Base-by-base conservation (phyloP, 2,888 invertebrate genomes). In the Dasypolia templi region DNA sequence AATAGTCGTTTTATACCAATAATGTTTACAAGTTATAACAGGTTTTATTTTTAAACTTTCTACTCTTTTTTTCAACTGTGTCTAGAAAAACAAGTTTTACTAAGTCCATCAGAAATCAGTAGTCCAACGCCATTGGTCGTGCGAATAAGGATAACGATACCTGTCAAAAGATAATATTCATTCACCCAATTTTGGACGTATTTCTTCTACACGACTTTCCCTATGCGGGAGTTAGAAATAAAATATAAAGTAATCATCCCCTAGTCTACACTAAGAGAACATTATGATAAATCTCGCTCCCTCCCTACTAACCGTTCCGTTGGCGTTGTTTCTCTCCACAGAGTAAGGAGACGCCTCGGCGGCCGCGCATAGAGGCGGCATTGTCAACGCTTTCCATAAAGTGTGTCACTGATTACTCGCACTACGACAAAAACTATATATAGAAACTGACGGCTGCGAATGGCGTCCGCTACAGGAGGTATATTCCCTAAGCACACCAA, bases 241-340 rank as follows among this genome's bases (percentile, higher is more conserved):
- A 78, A 81, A 64, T 63, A 77, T 61, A 77, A 66, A 84, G 68
- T 72, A 66, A 84, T 75, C 74, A 67, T 75, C 58, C 69, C 71
- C 51, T 42, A 53, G 55, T 77, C 42, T n/a, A 26, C 51, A 65
- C 42, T 70, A 61, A 72, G 35, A 46, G 58, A 35, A 70, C 63
- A 53, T 71, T 83, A 70, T 75, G 75, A 72, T 84, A 81, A 84
- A 78, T 82, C 64, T 78, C n/a, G 26, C 42, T 32, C 58, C 49
- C 69, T 46, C 46, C 46, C 49, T 42, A 26, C 39, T 44, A 26
- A 29, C 19, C 53, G 32, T 68, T 61, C 80, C 65, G 62, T 68
- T 79, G 32, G 80, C 65, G 62, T 68, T 79, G 32, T 71, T 53
- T 64, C 17, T 51, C 5, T 17, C 7, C 32, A 53, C n/a, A 51